Percentiles rank a stretch among this genome's conserved stretches.
Conservation (phyloP, 2,797 vertebrate species). For the Danio aesculapii region DNA sequence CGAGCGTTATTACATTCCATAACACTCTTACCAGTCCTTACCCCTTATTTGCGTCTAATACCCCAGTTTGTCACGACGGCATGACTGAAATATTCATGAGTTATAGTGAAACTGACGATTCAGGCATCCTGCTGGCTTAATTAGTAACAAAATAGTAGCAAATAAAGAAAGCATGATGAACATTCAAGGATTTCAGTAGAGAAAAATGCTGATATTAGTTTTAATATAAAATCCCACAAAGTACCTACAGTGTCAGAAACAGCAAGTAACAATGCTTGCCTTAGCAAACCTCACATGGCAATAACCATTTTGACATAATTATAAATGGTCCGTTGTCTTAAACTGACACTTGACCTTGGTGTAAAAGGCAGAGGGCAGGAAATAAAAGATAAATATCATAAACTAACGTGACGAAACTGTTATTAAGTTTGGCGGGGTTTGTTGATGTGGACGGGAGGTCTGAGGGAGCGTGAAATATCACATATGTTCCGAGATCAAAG, state of each 20-base stretch:
- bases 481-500: constrained; percentile 47
- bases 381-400: constrained; percentile 13
- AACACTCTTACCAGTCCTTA: too few species aligned
- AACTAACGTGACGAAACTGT: constrained; percentile 22
- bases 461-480: constrained; percentile 31
- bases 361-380: not conserved
- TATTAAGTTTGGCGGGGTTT: constrained; percentile 25
- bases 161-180: too few species aligned
- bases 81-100: too few species aligned
- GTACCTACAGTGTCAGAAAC: not conserved
- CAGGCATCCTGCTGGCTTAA: too few species aligned
- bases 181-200: not conserved
- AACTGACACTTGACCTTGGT: constrained; percentile 7
- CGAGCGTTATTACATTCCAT: too few species aligned
- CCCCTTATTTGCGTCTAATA: too few species aligned
- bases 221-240: not conserved
- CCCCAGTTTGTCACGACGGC: too few species aligned
- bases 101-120: too few species aligned
- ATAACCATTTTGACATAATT: constrained; percentile 13
- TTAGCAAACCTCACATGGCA: not conserved
- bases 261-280: too few species aligned
- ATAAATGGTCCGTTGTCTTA: not conserved
- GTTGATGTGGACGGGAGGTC: constrained; percentile 18
- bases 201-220: not conserved
- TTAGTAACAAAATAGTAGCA: too few species aligned